These are phyloP conservation scores for Tribolium castaneum DNA, from an alignment of 1,140 invertebrate genomes.

Conservation along the genomic window DNA sequence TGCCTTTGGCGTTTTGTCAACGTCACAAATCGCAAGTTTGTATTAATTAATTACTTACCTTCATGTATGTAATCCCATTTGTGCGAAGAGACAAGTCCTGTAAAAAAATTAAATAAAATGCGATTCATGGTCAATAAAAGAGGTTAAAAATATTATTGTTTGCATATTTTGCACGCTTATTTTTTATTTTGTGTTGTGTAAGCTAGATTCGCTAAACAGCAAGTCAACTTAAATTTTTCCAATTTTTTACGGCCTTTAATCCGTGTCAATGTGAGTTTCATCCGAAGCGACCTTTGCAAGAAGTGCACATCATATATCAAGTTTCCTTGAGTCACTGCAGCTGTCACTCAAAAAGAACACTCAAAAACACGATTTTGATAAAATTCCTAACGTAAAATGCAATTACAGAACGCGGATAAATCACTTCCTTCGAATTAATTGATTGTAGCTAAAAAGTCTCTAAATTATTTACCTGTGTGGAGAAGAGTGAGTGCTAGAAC, in stretches of 20 bases:
- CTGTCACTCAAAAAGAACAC: too few species aligned
- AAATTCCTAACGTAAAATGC: too few species aligned
- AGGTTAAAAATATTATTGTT: conserved; percentile 8
- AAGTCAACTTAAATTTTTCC: background rate
- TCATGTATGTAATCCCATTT: conserved; percentile 41
- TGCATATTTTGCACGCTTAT: background rate
- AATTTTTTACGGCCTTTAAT: background rate
- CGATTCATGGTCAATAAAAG: background rate
- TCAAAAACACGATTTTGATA: too few species aligned
- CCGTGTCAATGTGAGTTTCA: background rate
- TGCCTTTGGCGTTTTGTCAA: background rate
- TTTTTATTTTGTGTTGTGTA: background rate
- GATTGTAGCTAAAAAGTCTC: background rate
- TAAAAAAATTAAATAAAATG: conserved; percentile 5
- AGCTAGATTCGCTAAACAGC: background rate
- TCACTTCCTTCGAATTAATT: too few species aligned
- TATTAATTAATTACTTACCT: conserved; percentile 28
- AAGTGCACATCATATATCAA: background rate
- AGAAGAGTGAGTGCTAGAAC: background rate
- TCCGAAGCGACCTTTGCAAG: background rate
- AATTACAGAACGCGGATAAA: too few species aligned
- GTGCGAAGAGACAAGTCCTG: background rate
- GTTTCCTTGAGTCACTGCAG: background rate
- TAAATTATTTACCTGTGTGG: background rate
- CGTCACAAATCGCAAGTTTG: background rate